Conservation (phyloP, 2,113 vertebrate species). For the Hippocampus comes region DNA sequence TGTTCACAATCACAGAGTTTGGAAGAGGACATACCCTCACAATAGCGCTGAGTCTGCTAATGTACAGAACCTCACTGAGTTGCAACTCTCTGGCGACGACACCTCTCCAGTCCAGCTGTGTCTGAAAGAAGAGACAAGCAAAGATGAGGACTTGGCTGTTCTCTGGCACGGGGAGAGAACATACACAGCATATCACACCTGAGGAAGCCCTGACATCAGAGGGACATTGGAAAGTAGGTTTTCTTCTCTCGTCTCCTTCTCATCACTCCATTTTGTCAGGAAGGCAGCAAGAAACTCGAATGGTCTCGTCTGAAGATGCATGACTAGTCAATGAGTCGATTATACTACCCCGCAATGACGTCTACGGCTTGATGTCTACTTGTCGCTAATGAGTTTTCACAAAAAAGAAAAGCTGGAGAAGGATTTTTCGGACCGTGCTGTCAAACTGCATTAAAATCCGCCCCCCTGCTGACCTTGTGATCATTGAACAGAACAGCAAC, state of each 20-base stretch:
- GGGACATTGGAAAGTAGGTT: conserved; percentile 5
- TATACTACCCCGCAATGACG: background rate
- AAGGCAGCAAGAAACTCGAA: conserved; percentile 75
- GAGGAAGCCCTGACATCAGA: conserved; percentile 3
- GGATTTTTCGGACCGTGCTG: too few species aligned
- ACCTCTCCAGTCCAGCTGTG: conserved; percentile 55
- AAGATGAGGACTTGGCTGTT: background rate
- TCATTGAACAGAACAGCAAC: background rate
- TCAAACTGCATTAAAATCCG: too few species aligned
- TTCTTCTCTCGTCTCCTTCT: conserved; percentile 6
- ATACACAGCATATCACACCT: conserved; percentile 50
- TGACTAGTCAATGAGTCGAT: background rate
- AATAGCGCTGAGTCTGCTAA: conserved; percentile 64
- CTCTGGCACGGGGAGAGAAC: background rate
- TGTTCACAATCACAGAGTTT: background rate
- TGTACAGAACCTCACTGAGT: conserved; percentile 71
- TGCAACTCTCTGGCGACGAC: conserved; percentile 67
- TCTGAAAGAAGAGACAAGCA: conserved; percentile 46
- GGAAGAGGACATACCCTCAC: conserved; percentile 37
- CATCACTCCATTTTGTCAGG: conserved; percentile 57
- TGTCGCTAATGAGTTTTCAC: background rate
- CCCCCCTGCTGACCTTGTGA: background rate
- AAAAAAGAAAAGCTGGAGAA: background rate
- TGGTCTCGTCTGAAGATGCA: conserved; percentile 65
- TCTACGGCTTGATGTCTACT: background rate